Base-by-base conservation (phyloP, 2,888 invertebrate species). In the Tetranychus truncatus region DNA sequence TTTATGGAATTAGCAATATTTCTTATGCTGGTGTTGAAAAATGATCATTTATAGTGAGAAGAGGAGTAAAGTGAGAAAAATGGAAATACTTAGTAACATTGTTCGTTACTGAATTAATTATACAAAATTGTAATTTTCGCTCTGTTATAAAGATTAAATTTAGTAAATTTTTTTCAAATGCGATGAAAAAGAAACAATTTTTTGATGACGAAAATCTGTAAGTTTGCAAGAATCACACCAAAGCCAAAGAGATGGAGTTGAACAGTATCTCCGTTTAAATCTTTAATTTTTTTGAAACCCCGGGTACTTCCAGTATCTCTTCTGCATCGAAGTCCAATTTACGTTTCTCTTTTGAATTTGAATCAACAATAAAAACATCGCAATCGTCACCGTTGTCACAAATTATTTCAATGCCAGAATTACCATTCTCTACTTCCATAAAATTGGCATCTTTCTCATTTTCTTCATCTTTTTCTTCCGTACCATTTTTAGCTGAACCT, bases 1-100 rank as follows among this genome's bases (percentile, higher is more conserved):
- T 65, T 65, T 65, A 65, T 15, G 66, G 66, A 65, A 65, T 65
- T 65, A 65, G 66, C 66, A 65, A 65, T 65, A 65, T 65, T 65
- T 65, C 66, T n/a, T 18, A 65, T n/a, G 66, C 66, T 65, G 2
- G 34, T 34, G 34, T 34, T 34, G 34, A 34, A 34, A 24, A 34
- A 34, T 34, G 34, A 34, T 34, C 34, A 34, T 34, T 0, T 34
- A 34, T 34, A 5, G 34, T 34, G 34, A 34, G 5, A 34, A 3
- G 3, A 34, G 34, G 34, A 34, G 34, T 34, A 3, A 34, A 34
- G 34, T 34, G 34, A 34, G 34, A 34, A 34, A 34, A 34, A 34
- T 34, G 34, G 34, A 34, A 34, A 34, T 34, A 34, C 34, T 34
- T 34, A 5, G 34, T 34, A 34, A 34, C 34, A 34, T 34, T 34